Percentiles rank a stretch among this genome's conserved stretches.
Conservation (phyloP, 2,888 invertebrate species). For the Danaus chrysippus region DNA sequence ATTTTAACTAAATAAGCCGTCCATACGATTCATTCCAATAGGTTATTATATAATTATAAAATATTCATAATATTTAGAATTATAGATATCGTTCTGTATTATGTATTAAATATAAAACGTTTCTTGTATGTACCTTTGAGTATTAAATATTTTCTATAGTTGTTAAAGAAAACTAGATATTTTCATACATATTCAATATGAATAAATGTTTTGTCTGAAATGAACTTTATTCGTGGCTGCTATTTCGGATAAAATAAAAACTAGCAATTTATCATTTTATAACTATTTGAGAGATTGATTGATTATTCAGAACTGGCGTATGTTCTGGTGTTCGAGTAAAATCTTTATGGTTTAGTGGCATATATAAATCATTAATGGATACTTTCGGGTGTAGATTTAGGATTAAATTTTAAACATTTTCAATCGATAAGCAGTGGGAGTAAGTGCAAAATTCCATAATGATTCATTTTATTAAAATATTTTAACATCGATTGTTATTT, state of each 20-base stretch:
- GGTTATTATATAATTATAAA: conserved; percentile 22
- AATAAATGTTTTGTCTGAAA: neutral
- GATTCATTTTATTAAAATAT: too few relatives aligned
- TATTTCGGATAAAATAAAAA: conserved; percentile 10
- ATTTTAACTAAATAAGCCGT: conserved; percentile 36
- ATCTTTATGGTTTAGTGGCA: neutral
- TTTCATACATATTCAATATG: neutral
- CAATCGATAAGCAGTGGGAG: too few relatives aligned
- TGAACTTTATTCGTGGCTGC: conserved; percentile 2
- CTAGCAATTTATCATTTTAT: conserved; percentile 17
- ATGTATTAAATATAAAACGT: neutral
- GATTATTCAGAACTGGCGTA: conserved; percentile 14
- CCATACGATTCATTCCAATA: conserved; percentile 68
- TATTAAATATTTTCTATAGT: neutral
- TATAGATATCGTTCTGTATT: neutral
- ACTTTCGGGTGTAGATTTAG: neutral
- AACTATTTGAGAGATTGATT: conserved; percentile 16
- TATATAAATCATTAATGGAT: neutral
- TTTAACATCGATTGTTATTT: too few relatives aligned
- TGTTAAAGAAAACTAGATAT: neutral
- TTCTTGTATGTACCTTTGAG: neutral
- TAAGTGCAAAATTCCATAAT: too few relatives aligned
- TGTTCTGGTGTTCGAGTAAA: neutral
- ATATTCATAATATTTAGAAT: neutral
- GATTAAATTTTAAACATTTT: too few relatives aligned